These are phyloP conservation scores for Drusus annulatus DNA, from an alignment of 1,140 invertebrate genomes.

Conservation along the genomic window DNA sequence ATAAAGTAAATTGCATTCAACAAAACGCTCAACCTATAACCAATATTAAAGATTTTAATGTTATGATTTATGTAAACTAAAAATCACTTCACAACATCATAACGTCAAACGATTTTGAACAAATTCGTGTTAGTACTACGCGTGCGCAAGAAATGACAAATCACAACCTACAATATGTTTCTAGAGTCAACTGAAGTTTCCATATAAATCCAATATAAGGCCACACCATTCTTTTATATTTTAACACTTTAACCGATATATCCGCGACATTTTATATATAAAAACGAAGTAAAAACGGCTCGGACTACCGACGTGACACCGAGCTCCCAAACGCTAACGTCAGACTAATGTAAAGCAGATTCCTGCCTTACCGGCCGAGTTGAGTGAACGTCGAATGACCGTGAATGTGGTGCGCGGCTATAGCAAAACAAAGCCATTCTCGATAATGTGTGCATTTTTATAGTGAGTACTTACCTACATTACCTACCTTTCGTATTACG, in stretches of 20 bases:
- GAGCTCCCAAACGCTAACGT: slow-evolving; percentile 14
- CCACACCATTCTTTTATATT: slow-evolving; percentile 19
- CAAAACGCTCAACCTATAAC: background rate
- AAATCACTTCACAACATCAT: slow-evolving; percentile 4
- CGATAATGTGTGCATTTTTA: background rate
- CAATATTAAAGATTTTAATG: slow-evolving; percentile 5
- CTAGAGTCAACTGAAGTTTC: slow-evolving; percentile 1
- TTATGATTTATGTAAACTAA: background rate
- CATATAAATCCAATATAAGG: background rate
- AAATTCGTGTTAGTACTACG: background rate
- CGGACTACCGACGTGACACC: slow-evolving; percentile 29
- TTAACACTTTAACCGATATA: slow-evolving; percentile 12
- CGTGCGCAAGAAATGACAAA: slow-evolving; percentile 26
- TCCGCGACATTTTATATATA: slow-evolving; percentile 25
- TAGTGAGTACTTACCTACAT: background rate
- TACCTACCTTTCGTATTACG: no score
- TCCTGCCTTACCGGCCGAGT: slow-evolving; percentile 33
- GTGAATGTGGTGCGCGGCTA: slow-evolving; percentile 11
- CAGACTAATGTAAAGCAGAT: slow-evolving; percentile 36
- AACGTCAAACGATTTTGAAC: slow-evolving; percentile 7
- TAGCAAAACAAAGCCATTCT: slow-evolving; percentile 9
- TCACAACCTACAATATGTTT: slow-evolving; percentile 12
- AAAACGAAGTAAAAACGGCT: background rate
- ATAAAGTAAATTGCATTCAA: slow-evolving; percentile 4
- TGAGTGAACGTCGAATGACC: slow-evolving; percentile 34